These are phyloP conservation scores for Erythrocercus mccallii DNA, from an alignment of 2,113 vertebrate species.

Conservation along the genomic window DNA sequence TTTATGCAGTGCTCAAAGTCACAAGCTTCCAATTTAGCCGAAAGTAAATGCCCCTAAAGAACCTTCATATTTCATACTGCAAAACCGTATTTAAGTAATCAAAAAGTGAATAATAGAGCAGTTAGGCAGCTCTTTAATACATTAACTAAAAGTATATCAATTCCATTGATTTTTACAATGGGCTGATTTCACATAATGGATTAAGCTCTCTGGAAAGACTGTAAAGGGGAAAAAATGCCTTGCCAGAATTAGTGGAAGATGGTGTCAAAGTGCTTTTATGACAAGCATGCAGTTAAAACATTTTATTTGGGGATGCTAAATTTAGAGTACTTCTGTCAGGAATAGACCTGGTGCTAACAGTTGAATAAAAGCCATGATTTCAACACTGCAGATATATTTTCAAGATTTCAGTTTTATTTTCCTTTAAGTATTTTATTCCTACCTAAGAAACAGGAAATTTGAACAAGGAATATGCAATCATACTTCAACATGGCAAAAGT, in stretches of 20 bases:
- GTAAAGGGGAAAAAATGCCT: constrained; percentile 2
- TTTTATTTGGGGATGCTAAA: constrained; percentile 25
- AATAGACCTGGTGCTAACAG: background rate
- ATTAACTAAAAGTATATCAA: constrained; percentile 55
- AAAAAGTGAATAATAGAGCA: constrained; percentile 50
- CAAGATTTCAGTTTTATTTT: background rate
- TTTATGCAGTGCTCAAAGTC: background rate
- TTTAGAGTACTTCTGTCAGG: background rate
- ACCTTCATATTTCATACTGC: background rate
- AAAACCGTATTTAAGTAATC: constrained; percentile 37
- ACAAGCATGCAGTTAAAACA: constrained; percentile 3
- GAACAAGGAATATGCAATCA: background rate
- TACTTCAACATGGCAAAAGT: background rate
- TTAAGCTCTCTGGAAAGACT: background rate
- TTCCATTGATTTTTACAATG: constrained; percentile 55
- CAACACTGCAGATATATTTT: background rate
- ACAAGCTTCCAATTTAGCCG: background rate
- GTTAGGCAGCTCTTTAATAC: constrained; percentile 55
- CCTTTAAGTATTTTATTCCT: background rate
- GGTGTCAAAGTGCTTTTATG: constrained; percentile 24
- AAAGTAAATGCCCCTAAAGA: constrained; percentile 18
- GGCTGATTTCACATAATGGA: constrained; percentile 46
- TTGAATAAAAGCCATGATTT: background rate
- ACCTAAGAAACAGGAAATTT: constrained; percentile 6
- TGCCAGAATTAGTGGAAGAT: background rate